Conservation (phyloP, 2,113 vertebrate species). For the Trogon surrucura region DNA sequence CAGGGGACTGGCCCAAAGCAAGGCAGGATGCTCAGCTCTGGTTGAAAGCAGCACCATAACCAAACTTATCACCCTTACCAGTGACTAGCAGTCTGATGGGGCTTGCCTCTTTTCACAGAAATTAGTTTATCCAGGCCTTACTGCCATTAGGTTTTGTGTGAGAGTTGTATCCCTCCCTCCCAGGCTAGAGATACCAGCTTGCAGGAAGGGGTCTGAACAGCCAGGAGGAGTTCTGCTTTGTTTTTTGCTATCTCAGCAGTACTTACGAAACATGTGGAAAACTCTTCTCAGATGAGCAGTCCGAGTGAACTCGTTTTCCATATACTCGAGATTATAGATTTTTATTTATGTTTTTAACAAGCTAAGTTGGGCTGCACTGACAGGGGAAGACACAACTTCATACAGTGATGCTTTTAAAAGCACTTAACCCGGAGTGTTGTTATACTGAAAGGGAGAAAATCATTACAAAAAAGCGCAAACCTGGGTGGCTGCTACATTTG, state of each 20-base stretch:
- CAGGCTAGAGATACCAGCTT: not conserved
- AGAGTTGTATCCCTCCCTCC: not conserved
- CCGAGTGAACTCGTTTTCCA: not conserved
- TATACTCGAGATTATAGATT: conserved; percentile 11
- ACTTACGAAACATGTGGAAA: not conserved
- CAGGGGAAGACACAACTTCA: conserved; percentile 61
- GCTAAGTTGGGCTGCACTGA: not conserved
- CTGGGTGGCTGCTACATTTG: conserved; percentile 43
- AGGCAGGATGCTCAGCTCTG: not conserved
- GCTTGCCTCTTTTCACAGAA: not conserved
- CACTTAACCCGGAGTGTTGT: conserved; percentile 47
- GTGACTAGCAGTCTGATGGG: fast-evolving
- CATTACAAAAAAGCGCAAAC: not conserved
- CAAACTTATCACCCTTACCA: not conserved
- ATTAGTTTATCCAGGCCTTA: not conserved
- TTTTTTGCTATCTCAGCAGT: conserved; percentile 27
- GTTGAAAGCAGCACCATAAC: not conserved
- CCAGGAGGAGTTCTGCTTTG: not conserved
- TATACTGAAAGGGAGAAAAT: conserved; percentile 32
- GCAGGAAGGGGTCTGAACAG: not conserved
- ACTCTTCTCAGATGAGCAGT: not conserved
- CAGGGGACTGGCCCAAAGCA: not conserved
- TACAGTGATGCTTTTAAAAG: conserved; percentile 67
- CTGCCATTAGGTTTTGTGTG: not conserved
- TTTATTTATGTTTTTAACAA: conserved; percentile 64